These are phyloP conservation scores for Phenganax subtilis DNA, from an alignment of 92 coral and sea anemone species.

Conservation along the genomic window DNA sequence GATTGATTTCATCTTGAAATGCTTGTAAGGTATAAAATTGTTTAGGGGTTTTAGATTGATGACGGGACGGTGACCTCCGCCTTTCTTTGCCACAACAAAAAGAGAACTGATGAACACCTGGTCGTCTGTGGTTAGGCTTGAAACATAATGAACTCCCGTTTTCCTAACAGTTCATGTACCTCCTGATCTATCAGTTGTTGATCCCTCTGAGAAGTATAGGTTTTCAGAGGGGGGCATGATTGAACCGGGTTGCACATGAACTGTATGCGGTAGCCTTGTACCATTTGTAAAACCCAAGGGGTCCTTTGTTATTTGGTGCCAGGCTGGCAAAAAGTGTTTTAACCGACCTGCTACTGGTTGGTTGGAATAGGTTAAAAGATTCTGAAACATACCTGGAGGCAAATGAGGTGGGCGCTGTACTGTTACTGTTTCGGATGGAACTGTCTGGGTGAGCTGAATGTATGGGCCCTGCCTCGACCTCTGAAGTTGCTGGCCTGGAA, in stretches of 20 bases:
- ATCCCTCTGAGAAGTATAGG: slow-evolving; percentile 29
- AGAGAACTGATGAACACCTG: slow-evolving; percentile 47
- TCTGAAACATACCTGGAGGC: slow-evolving; percentile 39
- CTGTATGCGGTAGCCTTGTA: slow-evolving; percentile 8
- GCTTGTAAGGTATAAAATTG: slow-evolving; percentile 51
- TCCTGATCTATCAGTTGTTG: slow-evolving; percentile 57
- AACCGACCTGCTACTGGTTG: slow-evolving; percentile 47
- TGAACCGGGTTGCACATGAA: slow-evolving; percentile 6
- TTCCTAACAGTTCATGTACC: slow-evolving; percentile 48
- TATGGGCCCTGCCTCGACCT: slow-evolving; percentile 42
- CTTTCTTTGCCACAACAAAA: slow-evolving; percentile 51
- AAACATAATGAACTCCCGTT: slow-evolving; percentile 52
- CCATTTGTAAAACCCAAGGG: slow-evolving; percentile 21
- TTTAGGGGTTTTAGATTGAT: slow-evolving; percentile 53
- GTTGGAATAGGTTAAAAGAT: slow-evolving; percentile 24
- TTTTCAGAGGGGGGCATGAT: neutral
- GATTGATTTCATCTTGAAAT: slow-evolving; percentile 60
- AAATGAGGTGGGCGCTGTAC: slow-evolving; percentile 8
- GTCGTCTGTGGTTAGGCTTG: slow-evolving; percentile 18
- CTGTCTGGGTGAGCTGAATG: slow-evolving; percentile 36
- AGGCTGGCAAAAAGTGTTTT: slow-evolving; percentile 37
- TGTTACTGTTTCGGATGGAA: slow-evolving; percentile 42
- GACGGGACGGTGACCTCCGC: slow-evolving; percentile 51
- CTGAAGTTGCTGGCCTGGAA: slow-evolving; percentile 35
- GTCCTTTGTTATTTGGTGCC: slow-evolving; percentile 35